Base-by-base conservation (phyloP, 1,140 invertebrate genomes). In the Lutraria rhynchaena region DNA sequence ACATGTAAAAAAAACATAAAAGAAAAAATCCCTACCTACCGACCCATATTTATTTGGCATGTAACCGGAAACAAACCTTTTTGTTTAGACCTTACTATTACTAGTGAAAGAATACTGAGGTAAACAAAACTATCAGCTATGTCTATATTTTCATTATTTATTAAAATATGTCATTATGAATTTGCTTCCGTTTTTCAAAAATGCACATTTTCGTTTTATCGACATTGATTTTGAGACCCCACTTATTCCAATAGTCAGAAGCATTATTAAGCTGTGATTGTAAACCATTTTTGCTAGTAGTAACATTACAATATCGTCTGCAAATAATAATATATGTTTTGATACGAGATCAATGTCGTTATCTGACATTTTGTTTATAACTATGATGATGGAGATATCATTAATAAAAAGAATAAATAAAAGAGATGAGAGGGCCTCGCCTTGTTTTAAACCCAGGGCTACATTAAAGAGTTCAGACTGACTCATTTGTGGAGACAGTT, bases 371-470 rank as follows among this genome's bases (percentile, higher is more conserved):
- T 37, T 17, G 1, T 81, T 31, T 9, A 41, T 31, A 49, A 58
- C 57, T 9, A 81, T 15, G 19, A 58, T 44, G 17, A n/a, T 44
- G 69, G 63, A 29, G 13, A 82, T 27, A 75, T 82, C 76, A 61
- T 80, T 85, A 19, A 85, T 31, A 37, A 78, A 83, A 11, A 85
- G 55, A 2, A 60, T 74, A 63, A 80, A 85, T 9, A 85, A 44
- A 9, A 85, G 3, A n/a, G 83, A 80, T 9, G 80, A 82, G 1
- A 82, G 33, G 17, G 46, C 27, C 60, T 85, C 80, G 9, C 83
- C 84, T 69, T 82, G 80, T 55, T 63, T 73, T 3, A 85, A 29
- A 27, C 83, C 83, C 1, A 67, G 1, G 3, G 49, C 19, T n/a
- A 53, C 53, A 31, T 33, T 55, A 33, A 77, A 77, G 53, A 73